These are phyloP conservation scores for Trichopoda pennipes DNA, from an alignment of 2,888 invertebrate genomes.

Conservation along the genomic window DNA sequence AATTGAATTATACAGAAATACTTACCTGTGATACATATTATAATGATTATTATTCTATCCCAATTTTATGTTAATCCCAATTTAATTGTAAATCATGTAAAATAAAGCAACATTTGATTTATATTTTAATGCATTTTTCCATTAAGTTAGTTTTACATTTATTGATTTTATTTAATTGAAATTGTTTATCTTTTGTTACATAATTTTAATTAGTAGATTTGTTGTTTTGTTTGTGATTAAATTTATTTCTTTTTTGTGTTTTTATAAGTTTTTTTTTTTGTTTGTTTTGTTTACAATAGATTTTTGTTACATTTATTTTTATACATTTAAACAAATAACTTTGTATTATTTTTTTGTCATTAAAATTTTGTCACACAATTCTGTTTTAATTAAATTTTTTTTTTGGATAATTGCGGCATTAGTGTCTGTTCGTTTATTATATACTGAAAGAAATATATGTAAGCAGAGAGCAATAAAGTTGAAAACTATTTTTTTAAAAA, in stretches of 20 bases:
- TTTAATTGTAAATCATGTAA: not conserved
- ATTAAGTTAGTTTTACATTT: constrained; percentile 62
- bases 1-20: too few species aligned
- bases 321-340: constrained; percentile 19
- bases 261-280: constrained; percentile 2
- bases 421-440: not conserved
- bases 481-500: too few species aligned
- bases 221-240: constrained; percentile 13
- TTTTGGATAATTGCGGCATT: constrained; percentile 7
- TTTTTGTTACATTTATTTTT: constrained; percentile 35
- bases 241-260: not conserved
- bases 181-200: constrained; percentile 40
- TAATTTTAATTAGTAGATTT: constrained; percentile 35
- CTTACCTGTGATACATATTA: too few species aligned
- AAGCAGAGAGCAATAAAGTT: too few species aligned
- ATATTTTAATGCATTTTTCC: constrained; percentile 55
- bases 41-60: too few species aligned
- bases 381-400: constrained; percentile 10
- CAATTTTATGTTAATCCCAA: too few species aligned
- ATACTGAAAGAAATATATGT: not conserved
- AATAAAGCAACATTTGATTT: not conserved
- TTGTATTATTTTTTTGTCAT: constrained; percentile 13
- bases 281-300: constrained; percentile 26
- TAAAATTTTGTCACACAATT: constrained; percentile 17
- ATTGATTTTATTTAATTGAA: constrained; percentile 62